Conservation (phyloP, 1,140 invertebrate species). For the Metaphire vulgaris region DNA sequence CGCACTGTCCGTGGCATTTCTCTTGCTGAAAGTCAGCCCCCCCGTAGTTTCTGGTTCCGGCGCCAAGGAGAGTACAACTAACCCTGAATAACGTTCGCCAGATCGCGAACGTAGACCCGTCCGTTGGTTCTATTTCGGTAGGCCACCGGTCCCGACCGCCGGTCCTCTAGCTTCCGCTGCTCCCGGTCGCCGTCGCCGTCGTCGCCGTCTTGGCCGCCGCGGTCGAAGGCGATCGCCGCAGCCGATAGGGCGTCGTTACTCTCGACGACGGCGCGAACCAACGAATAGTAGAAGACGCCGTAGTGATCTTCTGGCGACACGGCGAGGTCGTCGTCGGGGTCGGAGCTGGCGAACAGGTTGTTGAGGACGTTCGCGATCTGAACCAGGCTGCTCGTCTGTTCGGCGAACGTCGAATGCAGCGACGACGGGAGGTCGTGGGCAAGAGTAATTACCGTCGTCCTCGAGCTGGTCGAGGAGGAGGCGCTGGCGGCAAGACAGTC, state of each 20-base stretch:
- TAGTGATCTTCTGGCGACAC: neutral
- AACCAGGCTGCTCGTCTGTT: neutral
- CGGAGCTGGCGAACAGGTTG: neutral
- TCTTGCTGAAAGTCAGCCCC: no score
- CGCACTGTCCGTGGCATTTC: no score
- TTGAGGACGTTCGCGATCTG: neutral
- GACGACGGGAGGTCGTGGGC: neutral
- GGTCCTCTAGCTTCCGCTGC: neutral
- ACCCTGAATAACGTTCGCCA: neutral
- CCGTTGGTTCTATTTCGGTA: neutral
- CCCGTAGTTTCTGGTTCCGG: no score
- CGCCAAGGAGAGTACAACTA: no score
- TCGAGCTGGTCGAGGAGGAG: neutral
- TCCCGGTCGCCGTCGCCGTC: no score
- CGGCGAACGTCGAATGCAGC: neutral
- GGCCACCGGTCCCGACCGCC: neutral
- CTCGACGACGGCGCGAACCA: neutral
- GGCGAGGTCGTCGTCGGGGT: no score
- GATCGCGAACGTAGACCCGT: neutral
- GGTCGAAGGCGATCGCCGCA: neutral
- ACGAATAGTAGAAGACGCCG: neutral
- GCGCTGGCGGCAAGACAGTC: no score
- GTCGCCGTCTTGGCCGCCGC: no score
- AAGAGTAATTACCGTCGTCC: no score
- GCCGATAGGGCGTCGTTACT: neutral